These are phyloP conservation scores for Criorhina ranunculi DNA, from an alignment of 2,888 invertebrate genomes.

Conservation along the genomic window DNA sequence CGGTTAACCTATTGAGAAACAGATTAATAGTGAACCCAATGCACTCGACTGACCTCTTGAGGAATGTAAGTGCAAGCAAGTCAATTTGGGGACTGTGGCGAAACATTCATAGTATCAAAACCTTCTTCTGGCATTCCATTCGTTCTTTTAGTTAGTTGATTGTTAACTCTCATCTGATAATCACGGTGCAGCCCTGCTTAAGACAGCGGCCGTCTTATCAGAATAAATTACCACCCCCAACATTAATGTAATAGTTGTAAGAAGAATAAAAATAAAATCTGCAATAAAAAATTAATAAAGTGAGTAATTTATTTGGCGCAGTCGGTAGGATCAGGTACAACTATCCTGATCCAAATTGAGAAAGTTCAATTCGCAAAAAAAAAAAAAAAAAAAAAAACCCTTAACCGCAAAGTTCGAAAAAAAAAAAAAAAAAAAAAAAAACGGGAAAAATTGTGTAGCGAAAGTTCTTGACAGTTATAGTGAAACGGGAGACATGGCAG, in stretches of 20 bases:
- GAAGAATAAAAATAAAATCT: too few species aligned
- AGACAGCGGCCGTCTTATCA: too few species aligned
- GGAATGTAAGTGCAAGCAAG: not conserved
- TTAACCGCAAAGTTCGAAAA: not conserved
- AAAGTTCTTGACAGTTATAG: not conserved
- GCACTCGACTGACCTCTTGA: not conserved
- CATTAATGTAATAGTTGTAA: too few species aligned
- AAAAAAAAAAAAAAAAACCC: too few species aligned
- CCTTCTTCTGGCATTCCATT: too few species aligned
- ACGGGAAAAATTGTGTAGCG: not conserved
- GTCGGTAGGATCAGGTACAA: constrained; percentile 45
- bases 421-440: too few species aligned
- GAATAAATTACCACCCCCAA: too few species aligned
- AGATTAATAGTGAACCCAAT: not conserved
- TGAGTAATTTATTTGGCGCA: too few species aligned
- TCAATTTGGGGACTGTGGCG: too few species aligned
- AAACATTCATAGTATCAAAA: not conserved
- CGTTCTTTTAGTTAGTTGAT: not conserved
- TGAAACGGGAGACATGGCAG: not conserved
- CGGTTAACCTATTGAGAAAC: not conserved
- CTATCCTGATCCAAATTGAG: constrained; percentile 24
- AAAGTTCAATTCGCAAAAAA: constrained; percentile 7
- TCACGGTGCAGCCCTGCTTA: not conserved
- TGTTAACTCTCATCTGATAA: not conserved
- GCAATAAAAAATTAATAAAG: too few species aligned